A percentile compares a stretch with the other conserved stretches of the same genome.
Conservation (phyloP, 2,113 vertebrate genomes). For the Phyllostomus hastatus region DNA sequence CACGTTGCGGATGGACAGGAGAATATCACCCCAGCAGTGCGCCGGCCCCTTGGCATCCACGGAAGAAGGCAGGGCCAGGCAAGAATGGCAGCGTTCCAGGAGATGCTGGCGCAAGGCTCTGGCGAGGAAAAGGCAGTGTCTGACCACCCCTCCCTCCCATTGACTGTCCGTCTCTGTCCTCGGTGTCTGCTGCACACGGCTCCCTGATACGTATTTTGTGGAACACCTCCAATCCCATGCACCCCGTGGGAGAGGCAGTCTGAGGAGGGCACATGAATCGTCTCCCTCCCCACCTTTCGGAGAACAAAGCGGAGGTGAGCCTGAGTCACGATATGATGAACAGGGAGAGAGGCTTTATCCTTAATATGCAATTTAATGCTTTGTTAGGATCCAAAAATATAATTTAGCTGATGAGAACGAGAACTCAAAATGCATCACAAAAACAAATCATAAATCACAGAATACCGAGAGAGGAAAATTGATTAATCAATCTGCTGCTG, state of each 20-base stretch:
- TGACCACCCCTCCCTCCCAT: not conserved
- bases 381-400: slow-evolving; percentile 58
- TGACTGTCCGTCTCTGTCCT: fast-evolving
- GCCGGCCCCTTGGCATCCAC: fast-evolving
- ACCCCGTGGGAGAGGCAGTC: not conserved
- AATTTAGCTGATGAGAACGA: slow-evolving; percentile 48
- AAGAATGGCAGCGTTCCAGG: fast-evolving
- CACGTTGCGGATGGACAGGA: no score
- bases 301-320: not conserved
- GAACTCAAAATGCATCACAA: slow-evolving; percentile 33
- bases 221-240: fast-evolving
- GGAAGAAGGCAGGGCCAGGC: not conserved
- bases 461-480: slow-evolving; percentile 30
- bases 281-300: no score
- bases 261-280: no score
- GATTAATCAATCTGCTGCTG: slow-evolving; percentile 60
- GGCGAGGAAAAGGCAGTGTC: fast-evolving
- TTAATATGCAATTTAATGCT: slow-evolving; percentile 60
- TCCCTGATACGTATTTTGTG: no score
- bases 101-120: fast-evolving
- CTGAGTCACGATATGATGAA: not conserved
- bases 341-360: not conserved
- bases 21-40: fast-evolving
- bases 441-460: slow-evolving; percentile 63
- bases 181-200: no score